Evolutionary conservation across 2,113 vertebrate species (phyloP).

Genomic region (Neomonachus schauinslandi): DNA sequence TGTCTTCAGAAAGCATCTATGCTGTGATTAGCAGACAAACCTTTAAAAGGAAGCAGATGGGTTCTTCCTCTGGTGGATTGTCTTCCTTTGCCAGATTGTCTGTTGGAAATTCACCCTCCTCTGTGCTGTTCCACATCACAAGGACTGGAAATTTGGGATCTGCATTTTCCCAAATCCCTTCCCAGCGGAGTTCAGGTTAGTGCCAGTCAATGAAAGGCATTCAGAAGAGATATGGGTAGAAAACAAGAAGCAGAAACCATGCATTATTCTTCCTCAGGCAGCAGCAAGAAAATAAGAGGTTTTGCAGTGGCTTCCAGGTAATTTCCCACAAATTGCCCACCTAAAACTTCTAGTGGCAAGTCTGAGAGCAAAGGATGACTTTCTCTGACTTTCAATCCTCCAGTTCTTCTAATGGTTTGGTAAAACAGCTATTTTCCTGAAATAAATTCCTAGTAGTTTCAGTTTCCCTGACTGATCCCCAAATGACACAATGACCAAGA

Average conservation of each 20-base stretch:
- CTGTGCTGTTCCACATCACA: neutral
- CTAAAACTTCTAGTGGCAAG: neutral
- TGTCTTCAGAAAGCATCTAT: slow-evolving; percentile 7
- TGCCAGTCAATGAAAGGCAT: neutral
- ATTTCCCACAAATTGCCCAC: neutral
- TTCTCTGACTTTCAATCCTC: neutral
- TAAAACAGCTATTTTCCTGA: neutral
- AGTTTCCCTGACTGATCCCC: neutral
- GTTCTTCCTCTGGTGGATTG: neutral
- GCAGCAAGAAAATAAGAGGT: neutral
- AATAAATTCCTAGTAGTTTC: neutral
- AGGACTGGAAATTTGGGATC: neutral
- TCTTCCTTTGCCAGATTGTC: neutral
- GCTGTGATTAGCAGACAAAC: neutral
- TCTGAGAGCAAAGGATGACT: neutral
- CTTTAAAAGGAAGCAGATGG: neutral
- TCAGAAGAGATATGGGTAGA: slow-evolving; percentile 6
- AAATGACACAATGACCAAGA: neutral
- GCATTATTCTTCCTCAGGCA: neutral
- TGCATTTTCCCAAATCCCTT: neutral
- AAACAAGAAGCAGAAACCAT: neutral
- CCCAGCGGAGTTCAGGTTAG: neutral
- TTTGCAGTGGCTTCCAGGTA: neutral
- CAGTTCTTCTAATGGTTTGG: neutral
- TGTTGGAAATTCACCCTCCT: neutral